A percentile compares a stretch with the other conserved stretches of the same genome.
These are phyloP conservation scores for Tangachromis dhanisi DNA, from an alignment of 2,113 vertebrate genomes.

Conservation along the genomic window DNA sequence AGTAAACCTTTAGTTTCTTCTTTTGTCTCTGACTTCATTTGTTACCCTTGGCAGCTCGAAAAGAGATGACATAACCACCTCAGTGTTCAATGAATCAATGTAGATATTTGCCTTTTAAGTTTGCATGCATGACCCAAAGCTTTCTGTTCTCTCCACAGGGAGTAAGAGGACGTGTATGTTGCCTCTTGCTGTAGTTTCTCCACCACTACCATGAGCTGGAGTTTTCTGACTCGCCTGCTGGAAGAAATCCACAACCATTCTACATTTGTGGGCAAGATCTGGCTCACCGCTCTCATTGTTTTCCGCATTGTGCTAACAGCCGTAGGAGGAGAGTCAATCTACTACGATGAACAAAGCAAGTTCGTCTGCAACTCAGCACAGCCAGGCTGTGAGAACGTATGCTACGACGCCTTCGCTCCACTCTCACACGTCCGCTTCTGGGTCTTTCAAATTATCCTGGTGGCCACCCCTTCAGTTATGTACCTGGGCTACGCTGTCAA, in stretches of 20 bases:
- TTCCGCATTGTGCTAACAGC: constrained; percentile 93
- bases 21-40: background rate
- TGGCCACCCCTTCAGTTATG: constrained; percentile 86
- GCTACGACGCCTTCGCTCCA: constrained; percentile 88
- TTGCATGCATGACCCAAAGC: background rate
- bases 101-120: background rate
- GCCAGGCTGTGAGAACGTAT: constrained; percentile 92
- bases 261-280: constrained; percentile 94
- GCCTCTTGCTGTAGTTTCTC: background rate
- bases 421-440: constrained; percentile 93
- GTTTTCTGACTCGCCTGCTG: constrained; percentile 90
- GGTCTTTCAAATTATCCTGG: constrained; percentile 93
- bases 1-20: background rate
- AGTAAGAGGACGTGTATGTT: constrained; percentile 10
- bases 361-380: constrained; percentile 92
- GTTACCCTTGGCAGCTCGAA: background rate
- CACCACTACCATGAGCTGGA: constrained; percentile 86
- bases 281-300: constrained; percentile 86
- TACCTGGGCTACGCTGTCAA: constrained; percentile 90
- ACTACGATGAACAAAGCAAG: constrained; percentile 94
- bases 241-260: constrained; percentile 98
- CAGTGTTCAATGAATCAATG: background rate
- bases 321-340: constrained; percentile 92
- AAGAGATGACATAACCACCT: background rate
- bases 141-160: constrained; percentile 29